Base-by-base conservation (phyloP, 1,140 invertebrate genomes). In the Ctenoplectra terminalis region DNA sequence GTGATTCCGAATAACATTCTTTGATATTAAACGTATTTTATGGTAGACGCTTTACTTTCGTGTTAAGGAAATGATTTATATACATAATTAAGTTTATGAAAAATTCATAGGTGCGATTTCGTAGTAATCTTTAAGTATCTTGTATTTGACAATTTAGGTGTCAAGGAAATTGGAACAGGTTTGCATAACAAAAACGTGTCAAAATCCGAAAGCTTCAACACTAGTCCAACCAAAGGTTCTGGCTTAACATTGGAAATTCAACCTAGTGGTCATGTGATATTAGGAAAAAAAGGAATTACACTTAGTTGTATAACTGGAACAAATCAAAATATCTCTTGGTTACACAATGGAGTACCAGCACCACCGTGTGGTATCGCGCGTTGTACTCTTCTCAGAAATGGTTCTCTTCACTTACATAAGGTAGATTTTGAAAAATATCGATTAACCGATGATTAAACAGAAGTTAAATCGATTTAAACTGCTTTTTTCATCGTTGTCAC, bases 341-440 rank as follows among this genome's bases (percentile, higher is more conserved):
- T 93, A 50, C 76, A 87, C 83, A 93, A 93, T 89, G 92, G 90
- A 70, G 43, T 71, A 81, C 73, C 84, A 46, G 92, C 88, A 76
- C 92, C 91, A 78, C 91, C 92, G 34, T 92, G 92, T 79, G 90
- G 89, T 82, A 69, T 79, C 23, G 74, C 86, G 58, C 90, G 87
- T 43, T 94, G 93, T 82, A 85, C 34, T 46, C 67, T 92, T 56
- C 77, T 88, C 31, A 88, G 76, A 56, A 92, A 93, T 88, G 93
- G 93, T 52, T 92, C 92, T 80, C 89, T 93, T 70, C 90, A 90
- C 64, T 83, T 93, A 85, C 89, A 87, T 60, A 93, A 91, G 88
- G 93, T 93, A 90, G 8, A 37, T n/a, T 17, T 40, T 31, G 23
- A 2, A 7, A n/a, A 56, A n/a, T 52, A 29, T 20, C 17, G 4